A percentile compares a stretch with the other conserved stretches of the same genome.
Evolutionary conservation across 2,888 invertebrate species (phyloP).

Genomic region (Phortica okadai): DNA sequence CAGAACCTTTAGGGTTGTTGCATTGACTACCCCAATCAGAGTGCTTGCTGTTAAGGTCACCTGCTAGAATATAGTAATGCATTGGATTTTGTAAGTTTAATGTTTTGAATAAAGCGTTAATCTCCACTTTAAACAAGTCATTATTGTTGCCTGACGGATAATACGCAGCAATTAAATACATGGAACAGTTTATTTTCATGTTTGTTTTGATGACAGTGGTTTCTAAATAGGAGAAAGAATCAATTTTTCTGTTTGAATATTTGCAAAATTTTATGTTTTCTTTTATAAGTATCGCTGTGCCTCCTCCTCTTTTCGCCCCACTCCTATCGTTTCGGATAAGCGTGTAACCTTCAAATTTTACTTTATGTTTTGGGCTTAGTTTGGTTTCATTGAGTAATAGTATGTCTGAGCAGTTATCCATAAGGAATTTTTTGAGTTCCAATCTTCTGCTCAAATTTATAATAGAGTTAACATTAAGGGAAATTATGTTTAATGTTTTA

Average conservation of each 20-base stretch:
- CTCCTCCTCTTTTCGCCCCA: neutral
- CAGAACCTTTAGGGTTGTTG: no score
- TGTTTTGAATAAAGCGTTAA: neutral
- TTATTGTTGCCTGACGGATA: neutral
- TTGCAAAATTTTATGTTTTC: neutral
- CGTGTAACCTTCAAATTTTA: conserved; percentile 4
- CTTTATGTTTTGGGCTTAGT: neutral
- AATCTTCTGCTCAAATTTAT: conserved; percentile 17
- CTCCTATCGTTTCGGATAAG: neutral
- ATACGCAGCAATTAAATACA: neutral
- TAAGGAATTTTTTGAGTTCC: conserved; percentile 4
- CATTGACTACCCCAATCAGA: no score
- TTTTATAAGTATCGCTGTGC: neutral
- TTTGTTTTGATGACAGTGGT: neutral
- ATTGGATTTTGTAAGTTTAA: neutral
- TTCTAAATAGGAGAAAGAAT: neutral
- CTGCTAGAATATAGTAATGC: neutral
- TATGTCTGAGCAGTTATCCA: conserved; percentile 8
- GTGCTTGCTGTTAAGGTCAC: no score
- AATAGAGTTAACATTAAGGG: neutral
- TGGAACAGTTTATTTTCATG: neutral
- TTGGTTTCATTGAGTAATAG: no score
- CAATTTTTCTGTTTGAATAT: neutral
- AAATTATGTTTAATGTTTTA: conserved; percentile 9
- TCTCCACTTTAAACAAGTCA: neutral